phyloP scores from a whole-genome alignment of 2,113 vertebrate species.

The Dasyurus viverrinus region DNA sequence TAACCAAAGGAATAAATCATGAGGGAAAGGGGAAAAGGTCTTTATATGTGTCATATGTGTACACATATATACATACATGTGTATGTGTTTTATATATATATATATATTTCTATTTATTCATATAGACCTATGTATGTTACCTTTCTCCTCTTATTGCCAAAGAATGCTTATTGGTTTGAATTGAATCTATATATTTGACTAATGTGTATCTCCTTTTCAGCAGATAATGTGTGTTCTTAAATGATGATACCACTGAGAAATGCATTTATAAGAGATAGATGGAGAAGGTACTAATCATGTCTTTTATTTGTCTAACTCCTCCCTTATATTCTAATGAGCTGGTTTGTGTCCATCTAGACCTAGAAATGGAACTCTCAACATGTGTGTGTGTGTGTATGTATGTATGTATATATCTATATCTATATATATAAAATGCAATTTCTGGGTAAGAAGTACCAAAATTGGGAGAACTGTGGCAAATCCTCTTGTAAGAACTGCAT shows the following conservation, averaged over 20 bases:
- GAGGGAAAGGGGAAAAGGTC: neutral
- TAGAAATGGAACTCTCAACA: neutral
- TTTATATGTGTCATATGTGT: no score
- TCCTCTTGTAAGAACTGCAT: neutral
- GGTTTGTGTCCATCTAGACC: neutral
- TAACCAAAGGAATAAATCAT: no score
- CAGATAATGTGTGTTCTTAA: neutral
- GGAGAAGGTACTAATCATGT: neutral
- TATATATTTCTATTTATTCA: neutral
- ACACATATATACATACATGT: no score
- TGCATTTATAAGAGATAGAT: neutral
- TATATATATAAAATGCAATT: neutral
- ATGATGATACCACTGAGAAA: neutral
- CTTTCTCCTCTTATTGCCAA: neutral
- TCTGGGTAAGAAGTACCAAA: neutral
- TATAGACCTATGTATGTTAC: neutral
- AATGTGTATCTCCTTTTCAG: neutral
- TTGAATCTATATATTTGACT: neutral
- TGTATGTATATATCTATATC: no score
- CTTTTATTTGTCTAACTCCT: neutral
- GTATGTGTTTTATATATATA: no score
- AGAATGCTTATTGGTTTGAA: neutral
- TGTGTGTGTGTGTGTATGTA: no score
- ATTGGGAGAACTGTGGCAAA: neutral
- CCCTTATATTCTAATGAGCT: neutral